Percentiles rank a stretch among this genome's conserved stretches.
Evolutionary conservation across 2,797 vertebrate genomes (phyloP).

Genomic region (Geotrypetes seraphini): DNA sequence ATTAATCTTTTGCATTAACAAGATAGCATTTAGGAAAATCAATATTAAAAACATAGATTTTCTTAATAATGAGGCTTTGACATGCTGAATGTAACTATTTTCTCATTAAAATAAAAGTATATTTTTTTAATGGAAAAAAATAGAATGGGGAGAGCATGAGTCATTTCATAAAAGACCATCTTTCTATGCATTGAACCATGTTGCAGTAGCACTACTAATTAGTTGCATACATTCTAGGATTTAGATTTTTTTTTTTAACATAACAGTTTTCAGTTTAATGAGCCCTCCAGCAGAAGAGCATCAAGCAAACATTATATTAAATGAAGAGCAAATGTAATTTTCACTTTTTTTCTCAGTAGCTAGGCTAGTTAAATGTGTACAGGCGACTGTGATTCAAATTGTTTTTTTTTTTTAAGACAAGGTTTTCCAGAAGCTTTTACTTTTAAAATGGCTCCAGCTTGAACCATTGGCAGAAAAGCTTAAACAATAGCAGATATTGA

Average conservation of each 20-base stretch:
- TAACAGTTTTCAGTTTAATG: conserved; percentile 8
- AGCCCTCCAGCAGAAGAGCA: not conserved
- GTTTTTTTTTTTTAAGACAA: no score
- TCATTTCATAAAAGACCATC: not conserved
- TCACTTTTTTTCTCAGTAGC: not conserved
- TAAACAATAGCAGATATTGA: no score
- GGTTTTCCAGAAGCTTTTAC: conserved; percentile 7
- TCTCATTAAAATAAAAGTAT: not conserved
- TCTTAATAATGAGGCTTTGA: not conserved
- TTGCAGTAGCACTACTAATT: conserved; percentile 14
- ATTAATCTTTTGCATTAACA: not conserved
- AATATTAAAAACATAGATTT: not conserved
- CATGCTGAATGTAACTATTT: not conserved
- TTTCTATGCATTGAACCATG: conserved; percentile 10
- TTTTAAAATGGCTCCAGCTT: no score
- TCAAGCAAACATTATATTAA: conserved; percentile 3
- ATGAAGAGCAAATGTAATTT: conserved; percentile 6
- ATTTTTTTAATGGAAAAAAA: conserved; percentile 1
- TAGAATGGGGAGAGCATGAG: not conserved
- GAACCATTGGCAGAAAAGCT: no score
- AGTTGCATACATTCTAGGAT: conserved; percentile 2
- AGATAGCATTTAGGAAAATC: not conserved
- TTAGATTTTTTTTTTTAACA: conserved; percentile 7
- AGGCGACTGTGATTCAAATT: not conserved
- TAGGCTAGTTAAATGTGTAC: not conserved